phyloP scores from a whole-genome alignment of 1,140 invertebrate species.

The Apis dorsata region DNA sequence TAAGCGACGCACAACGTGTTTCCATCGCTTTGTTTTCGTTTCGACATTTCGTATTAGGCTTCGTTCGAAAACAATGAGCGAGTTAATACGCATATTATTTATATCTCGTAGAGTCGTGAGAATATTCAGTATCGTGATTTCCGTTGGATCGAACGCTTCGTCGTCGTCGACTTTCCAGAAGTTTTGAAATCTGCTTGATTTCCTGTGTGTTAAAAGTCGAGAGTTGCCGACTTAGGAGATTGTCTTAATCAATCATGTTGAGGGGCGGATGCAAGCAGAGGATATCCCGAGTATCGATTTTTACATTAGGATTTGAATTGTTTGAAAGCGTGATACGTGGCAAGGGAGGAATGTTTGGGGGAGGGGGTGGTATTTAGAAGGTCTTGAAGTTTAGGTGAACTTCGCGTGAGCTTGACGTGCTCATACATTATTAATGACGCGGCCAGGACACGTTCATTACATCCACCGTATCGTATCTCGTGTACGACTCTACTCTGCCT shows the following conservation, averaged over 20 bases:
- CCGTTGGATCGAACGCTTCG: too few species aligned
- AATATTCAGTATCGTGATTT: too few species aligned
- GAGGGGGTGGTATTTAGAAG: neutral
- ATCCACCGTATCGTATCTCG: neutral
- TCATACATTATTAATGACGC: slow-evolving; percentile 32
- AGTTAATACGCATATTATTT: neutral
- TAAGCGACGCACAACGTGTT: too few species aligned
- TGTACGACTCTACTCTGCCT: slow-evolving; percentile 1
- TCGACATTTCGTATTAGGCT: neutral
- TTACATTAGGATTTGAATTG: neutral
- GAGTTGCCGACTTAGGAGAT: too few species aligned
- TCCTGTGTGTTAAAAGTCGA: too few species aligned
- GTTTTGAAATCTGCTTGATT: too few species aligned
- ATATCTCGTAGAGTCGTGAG: too few species aligned
- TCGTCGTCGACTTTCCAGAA: too few species aligned
- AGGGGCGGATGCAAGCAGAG: too few species aligned
- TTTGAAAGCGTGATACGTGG: neutral
- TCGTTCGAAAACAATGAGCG: neutral
- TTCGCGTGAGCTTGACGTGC: slow-evolving; percentile 1
- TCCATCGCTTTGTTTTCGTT: too few species aligned
- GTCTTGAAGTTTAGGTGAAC: slow-evolving; percentile 1
- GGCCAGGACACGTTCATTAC: slow-evolving; percentile 10
- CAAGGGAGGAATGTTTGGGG: neutral
- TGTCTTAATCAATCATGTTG: too few species aligned
- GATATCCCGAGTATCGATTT: neutral